Conservation (phyloP, 2,797 vertebrate species). For the Enteromius mattozi region DNA sequence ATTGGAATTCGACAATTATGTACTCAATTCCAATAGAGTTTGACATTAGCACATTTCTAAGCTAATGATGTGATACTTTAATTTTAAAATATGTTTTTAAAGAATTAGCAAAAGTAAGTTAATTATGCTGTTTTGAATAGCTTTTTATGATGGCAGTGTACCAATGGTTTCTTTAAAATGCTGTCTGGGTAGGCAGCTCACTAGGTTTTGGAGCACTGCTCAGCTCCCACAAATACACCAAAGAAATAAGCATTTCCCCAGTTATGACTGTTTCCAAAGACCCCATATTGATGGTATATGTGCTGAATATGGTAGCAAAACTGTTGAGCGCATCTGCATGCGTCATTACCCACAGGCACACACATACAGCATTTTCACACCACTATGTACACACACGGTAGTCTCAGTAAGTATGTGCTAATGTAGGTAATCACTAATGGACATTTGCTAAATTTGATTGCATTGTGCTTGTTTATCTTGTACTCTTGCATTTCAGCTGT, state of each 20-base stretch:
- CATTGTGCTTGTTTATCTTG: conserved; percentile 36
- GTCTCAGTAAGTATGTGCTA: conserved; percentile 38
- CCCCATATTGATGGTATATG: background rate
- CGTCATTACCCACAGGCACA: conserved; percentile 40
- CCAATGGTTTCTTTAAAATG: background rate
- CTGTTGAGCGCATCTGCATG: conserved; percentile 39
- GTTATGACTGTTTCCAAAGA: conserved; percentile 35
- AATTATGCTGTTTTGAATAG: background rate
- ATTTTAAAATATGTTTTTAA: background rate
- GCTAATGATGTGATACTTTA: background rate
- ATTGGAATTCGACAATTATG: background rate
- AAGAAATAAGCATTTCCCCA: conserved; percentile 1
- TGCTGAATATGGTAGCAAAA: conserved; percentile 34
- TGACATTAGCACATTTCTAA: background rate
- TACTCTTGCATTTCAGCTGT: conserved; percentile 35
- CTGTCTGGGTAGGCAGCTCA: background rate
- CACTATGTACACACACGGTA: conserved; percentile 14
- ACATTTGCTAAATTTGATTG: conserved; percentile 43
- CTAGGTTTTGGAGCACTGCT: background rate
- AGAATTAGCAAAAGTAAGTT: too few relatives aligned
- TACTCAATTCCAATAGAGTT: background rate
- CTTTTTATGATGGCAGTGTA: background rate
- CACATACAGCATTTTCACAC: conserved; percentile 28
- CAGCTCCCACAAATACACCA: conserved; percentile 8
- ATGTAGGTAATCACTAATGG: conserved; percentile 46